A percentile compares a stretch with the other conserved stretches of the same genome.
Conservation (phyloP, 2,888 invertebrate genomes). For the Chrysopilus asiliformis region DNA sequence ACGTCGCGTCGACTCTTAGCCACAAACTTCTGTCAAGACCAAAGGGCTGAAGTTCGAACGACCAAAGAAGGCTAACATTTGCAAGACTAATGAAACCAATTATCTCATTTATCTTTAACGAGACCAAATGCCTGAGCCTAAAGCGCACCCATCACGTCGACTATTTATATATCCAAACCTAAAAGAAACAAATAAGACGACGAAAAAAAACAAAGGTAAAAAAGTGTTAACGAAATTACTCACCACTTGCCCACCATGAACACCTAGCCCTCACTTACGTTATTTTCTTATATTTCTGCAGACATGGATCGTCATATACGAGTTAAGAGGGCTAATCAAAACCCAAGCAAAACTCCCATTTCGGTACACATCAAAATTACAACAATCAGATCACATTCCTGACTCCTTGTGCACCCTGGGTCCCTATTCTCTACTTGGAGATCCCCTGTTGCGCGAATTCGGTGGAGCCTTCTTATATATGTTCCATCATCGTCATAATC, state of each 20-base stretch:
- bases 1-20: no score
- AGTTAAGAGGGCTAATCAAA: no score
- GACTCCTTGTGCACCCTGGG: constrained; percentile 5
- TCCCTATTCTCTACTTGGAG: no score
- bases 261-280: no score
- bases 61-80: constrained; percentile 3
- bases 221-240: constrained; percentile 11
- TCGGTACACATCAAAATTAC: constrained; percentile 7
- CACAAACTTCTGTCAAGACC: no score
- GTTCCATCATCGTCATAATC: no score
- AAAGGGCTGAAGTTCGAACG: no score
- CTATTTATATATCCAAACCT: not conserved
- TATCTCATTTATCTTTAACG: constrained; percentile 14
- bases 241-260: constrained; percentile 9
- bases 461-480: no score
- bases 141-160: constrained; percentile 1
- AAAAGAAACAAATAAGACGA: constrained; percentile 1
- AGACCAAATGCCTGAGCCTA: constrained; percentile 3
- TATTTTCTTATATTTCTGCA: not conserved
- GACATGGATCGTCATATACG: no score
- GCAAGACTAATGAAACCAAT: constrained; percentile 15
- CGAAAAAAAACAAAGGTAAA: constrained; percentile 4
- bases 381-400: constrained; percentile 9
- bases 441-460: no score
- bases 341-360: no score